Percentiles rank a stretch among this genome's conserved stretches.
phyloP scores from a whole-genome alignment of 2,888 invertebrate genomes.

The Lasioglossum pauxillum region DNA sequence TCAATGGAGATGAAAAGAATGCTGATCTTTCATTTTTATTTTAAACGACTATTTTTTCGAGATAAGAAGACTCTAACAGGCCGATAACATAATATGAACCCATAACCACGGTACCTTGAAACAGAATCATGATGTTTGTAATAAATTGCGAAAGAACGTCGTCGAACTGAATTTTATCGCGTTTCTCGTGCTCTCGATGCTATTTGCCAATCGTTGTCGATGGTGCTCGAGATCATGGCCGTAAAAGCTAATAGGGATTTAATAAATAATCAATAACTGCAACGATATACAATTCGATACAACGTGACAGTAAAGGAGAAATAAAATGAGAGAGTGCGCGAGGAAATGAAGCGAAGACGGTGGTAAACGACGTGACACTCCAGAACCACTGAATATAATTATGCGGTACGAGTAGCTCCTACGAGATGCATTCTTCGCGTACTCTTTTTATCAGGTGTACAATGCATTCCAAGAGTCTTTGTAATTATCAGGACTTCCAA shows the following conservation, averaged over 20 bases:
- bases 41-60: background rate
- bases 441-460: background rate
- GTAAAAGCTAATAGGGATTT: conserved; percentile 5
- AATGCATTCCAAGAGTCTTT: conserved; percentile 8
- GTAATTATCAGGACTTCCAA: conserved; percentile 32
- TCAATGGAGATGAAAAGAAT: background rate
- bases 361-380: background rate
- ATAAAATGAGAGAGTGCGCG: background rate
- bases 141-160: background rate
- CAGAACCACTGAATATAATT: background rate
- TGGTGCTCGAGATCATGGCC: background rate
- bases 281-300: background rate
- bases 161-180: background rate
- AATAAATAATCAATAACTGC: conserved; percentile 1
- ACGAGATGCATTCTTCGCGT: too few species aligned
- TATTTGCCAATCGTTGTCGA: conserved; percentile 10
- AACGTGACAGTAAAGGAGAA: background rate
- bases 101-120: background rate
- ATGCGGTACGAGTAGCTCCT: background rate
- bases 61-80: background rate
- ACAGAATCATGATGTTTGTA: background rate
- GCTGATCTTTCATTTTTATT: background rate
- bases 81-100: background rate
- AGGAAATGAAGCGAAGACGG: background rate
- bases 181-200: background rate